These are phyloP conservation scores for Siphamia tubifer DNA, from an alignment of 2,113 vertebrate genomes.

Conservation along the genomic window DNA sequence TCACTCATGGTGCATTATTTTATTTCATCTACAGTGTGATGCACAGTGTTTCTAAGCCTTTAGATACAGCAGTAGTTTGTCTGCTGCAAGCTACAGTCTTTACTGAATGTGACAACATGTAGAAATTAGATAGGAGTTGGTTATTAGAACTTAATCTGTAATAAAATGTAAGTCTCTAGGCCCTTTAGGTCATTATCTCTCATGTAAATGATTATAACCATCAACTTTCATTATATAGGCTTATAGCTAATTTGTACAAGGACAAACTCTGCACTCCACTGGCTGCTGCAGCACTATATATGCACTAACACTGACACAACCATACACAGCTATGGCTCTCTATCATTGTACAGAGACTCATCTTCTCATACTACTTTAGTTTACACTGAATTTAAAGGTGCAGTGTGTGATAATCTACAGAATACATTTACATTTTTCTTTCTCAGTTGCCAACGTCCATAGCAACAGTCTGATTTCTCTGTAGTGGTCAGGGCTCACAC, in stretches of 20 bases:
- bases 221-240: constrained; percentile 9
- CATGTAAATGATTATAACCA: not conserved
- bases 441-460: too few species aligned
- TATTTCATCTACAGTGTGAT: not conserved
- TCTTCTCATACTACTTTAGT: not conserved
- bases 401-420: too few species aligned
- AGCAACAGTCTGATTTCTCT: too few species aligned
- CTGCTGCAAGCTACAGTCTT: not conserved
- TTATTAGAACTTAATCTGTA: not conserved
- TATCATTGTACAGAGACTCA: too few species aligned
- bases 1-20: not conserved
- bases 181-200: not conserved
- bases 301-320: not conserved
- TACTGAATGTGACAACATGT: not conserved
- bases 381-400: too few species aligned
- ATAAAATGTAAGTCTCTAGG: not conserved
- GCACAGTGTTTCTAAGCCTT: not conserved
- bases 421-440: too few species aligned
- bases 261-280: not conserved
- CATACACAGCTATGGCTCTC: too few species aligned
- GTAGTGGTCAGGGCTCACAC: too few species aligned
- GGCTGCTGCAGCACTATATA: not conserved
- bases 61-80: not conserved
- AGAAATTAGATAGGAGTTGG: not conserved
- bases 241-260: not conserved